These are phyloP conservation scores for Drosophila sulfurigaster DNA, from an alignment of 1,140 invertebrate genomes.

Conservation along the genomic window DNA sequence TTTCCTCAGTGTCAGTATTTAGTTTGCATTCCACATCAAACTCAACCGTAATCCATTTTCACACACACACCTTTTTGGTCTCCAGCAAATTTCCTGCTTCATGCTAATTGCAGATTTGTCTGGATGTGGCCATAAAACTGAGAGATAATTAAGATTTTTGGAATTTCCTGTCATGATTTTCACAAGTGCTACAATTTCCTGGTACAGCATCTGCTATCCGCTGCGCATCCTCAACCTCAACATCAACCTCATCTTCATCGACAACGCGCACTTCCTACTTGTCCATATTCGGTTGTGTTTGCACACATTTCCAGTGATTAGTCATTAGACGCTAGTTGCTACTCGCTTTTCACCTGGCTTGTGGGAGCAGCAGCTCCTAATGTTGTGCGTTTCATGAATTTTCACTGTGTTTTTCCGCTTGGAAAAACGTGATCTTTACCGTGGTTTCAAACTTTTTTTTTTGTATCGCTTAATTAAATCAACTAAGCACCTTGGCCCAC, in stretches of 20 bases:
- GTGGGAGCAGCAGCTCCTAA: not conserved
- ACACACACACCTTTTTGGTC: conserved; percentile 2
- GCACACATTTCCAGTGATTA: conserved; percentile 61
- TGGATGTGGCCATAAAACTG: conserved; percentile 21
- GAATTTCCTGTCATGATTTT: conserved; percentile 70
- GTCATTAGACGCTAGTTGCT: conserved; percentile 58
- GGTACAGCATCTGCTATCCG: conserved; percentile 46
- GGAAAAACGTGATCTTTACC: conserved; percentile 64
- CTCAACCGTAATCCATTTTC: conserved; percentile 31
- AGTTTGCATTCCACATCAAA: not conserved
- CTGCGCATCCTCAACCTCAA: conserved; percentile 31
- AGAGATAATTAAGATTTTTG: conserved; percentile 63
- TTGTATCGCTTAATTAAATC: conserved; percentile 72
- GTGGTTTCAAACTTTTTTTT: conserved; percentile 17
- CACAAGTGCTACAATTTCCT: conserved; percentile 61
- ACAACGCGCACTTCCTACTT: conserved; percentile 45
- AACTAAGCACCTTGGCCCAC: conserved; percentile 79
- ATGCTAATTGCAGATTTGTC: conserved; percentile 42
- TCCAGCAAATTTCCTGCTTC: conserved; percentile 20
- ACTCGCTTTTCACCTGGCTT: conserved; percentile 60
- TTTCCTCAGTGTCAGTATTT: not conserved
- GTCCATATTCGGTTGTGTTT: conserved; percentile 50
- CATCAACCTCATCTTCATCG: not conserved
- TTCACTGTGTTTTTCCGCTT: conserved; percentile 67
- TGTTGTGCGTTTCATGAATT: conserved; percentile 48